Evolutionary conservation across 1,140 invertebrate species (phyloP).

Genomic region (Ctenoplectra terminalis): DNA sequence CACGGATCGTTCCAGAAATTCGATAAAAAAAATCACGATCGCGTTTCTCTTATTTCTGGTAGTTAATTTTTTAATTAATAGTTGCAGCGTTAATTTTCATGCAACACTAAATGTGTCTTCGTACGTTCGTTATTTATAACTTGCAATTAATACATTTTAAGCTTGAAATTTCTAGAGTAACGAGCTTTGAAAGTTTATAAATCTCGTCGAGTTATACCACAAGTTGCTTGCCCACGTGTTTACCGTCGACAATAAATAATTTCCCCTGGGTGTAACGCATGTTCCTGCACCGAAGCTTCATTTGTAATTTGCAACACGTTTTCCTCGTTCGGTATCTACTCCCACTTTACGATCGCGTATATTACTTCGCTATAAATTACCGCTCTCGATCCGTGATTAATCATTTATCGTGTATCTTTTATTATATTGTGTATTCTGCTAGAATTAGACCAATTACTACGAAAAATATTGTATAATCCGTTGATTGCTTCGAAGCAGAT

Average conservation of each 20-base stretch:
- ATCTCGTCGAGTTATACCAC: background rate
- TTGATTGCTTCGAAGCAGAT: background rate
- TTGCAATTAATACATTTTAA: background rate
- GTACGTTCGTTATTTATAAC: background rate
- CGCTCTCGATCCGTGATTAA: background rate
- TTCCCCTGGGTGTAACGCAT: background rate
- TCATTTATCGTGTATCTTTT: background rate
- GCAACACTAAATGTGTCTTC: too few relatives aligned
- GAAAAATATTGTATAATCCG: background rate
- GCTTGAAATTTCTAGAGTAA: too few relatives aligned
- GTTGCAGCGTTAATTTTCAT: too few relatives aligned
- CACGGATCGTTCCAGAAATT: too few relatives aligned
- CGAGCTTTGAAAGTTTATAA: background rate
- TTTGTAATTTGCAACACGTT: background rate
- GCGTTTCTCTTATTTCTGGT: too few relatives aligned
- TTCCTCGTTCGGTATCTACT: background rate
- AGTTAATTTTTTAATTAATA: too few relatives aligned
- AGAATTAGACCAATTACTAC: background rate
- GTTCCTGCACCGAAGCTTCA: background rate
- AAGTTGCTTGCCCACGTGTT: background rate
- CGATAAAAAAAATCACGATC: too few relatives aligned
- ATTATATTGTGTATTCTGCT: background rate
- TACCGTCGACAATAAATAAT: conserved; percentile 1
- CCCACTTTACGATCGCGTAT: background rate
- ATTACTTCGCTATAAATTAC: background rate